These are phyloP conservation scores for Aleadryas rufinucha DNA, from an alignment of 2,113 vertebrate species.

Conservation along the genomic window DNA sequence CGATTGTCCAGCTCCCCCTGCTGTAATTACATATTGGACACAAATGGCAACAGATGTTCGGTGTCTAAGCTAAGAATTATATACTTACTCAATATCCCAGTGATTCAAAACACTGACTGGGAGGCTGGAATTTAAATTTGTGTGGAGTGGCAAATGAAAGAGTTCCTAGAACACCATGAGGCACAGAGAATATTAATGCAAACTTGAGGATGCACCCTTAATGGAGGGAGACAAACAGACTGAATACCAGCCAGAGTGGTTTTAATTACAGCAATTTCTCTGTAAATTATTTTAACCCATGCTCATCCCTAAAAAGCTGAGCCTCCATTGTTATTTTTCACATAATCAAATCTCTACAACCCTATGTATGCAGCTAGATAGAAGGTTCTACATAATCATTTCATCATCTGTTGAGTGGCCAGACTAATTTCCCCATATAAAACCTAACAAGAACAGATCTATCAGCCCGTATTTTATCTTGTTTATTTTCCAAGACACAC, in stretches of 20 bases:
- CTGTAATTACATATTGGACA: slow-evolving; percentile 77
- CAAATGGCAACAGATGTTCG: slow-evolving; percentile 82
- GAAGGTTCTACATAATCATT: not conserved
- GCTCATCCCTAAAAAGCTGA: not conserved
- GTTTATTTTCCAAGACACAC: not conserved
- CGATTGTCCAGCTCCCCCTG: slow-evolving; percentile 74
- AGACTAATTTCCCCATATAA: not conserved
- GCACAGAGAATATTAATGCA: not conserved
- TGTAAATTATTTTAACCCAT: not conserved
- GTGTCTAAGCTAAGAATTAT: slow-evolving; percentile 78
- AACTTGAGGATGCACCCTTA: not conserved
- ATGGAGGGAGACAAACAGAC: not conserved
- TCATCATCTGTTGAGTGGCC: not conserved
- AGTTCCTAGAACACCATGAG: not conserved
- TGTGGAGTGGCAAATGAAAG: slow-evolving; percentile 16
- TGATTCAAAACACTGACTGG: slow-evolving; percentile 57
- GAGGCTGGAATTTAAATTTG: slow-evolving; percentile 49
- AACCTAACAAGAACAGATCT: not conserved
- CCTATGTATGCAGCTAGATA: not conserved
- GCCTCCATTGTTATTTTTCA: not conserved
- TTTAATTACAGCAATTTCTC: not conserved
- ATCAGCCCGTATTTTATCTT: not conserved
- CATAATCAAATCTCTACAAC: not conserved
- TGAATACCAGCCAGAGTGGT: not conserved
- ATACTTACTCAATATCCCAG: slow-evolving; percentile 74